Conservation (phyloP, 2,797 vertebrate species). For the Molossus molossus region DNA sequence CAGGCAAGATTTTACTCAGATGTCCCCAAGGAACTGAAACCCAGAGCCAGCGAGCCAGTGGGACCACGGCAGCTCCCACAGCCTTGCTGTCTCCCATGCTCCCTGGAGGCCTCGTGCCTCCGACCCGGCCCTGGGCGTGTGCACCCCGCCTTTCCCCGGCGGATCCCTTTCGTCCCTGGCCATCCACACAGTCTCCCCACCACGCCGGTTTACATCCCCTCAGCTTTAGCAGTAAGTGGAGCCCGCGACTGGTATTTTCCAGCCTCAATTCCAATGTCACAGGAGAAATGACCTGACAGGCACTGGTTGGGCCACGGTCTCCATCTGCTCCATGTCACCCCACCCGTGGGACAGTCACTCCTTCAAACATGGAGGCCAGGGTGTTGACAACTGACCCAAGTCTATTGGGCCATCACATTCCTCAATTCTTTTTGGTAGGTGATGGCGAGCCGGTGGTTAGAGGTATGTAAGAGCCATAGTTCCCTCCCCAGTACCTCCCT, state of each 20-base stretch:
- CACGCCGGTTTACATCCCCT: background rate
- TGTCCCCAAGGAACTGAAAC: slow-evolving; percentile 32
- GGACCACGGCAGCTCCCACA: background rate
- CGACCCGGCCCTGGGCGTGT: background rate
- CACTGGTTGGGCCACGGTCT: background rate
- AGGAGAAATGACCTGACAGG: background rate
- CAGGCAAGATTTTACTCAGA: slow-evolving; percentile 39
- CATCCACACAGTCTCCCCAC: background rate
- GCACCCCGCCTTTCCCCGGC: background rate
- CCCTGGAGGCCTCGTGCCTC: background rate
- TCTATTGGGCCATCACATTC: background rate
- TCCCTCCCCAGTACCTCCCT: background rate
- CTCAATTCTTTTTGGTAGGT: background rate
- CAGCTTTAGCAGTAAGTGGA: background rate
- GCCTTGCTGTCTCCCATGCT: background rate
- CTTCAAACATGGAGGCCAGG: background rate
- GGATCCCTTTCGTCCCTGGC: background rate
- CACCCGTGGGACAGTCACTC: background rate
- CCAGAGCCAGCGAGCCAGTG: background rate
- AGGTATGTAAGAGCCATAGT: background rate
- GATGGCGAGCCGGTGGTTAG: background rate
- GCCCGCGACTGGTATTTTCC: background rate
- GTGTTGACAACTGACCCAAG: background rate
- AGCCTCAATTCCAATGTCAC: background rate
- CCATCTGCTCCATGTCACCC: background rate